A percentile compares a stretch with the other conserved stretches of the same genome.
phyloP scores from a whole-genome alignment of 2,888 invertebrate species.

The Scrobipalpa atriplicella region DNA sequence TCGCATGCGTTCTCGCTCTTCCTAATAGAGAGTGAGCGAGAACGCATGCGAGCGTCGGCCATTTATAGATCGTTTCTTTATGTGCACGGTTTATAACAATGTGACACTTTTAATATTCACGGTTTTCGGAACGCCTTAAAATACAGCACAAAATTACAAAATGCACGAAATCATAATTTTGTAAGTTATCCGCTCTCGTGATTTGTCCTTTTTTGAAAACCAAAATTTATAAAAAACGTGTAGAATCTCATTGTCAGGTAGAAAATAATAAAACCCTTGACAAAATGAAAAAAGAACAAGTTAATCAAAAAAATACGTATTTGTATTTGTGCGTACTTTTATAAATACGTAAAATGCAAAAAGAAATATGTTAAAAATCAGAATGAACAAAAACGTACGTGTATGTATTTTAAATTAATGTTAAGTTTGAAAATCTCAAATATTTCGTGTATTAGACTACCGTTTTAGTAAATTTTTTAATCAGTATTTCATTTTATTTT shows the following conservation, averaged over 20 bases:
- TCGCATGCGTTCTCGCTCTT: too few species aligned
- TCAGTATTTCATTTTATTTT: background rate
- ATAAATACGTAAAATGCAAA: background rate
- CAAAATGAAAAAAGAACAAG: background rate
- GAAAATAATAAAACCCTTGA: background rate
- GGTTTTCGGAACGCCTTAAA: too few species aligned
- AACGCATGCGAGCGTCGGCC: too few species aligned
- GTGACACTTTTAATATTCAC: too few species aligned
- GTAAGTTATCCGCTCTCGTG: background rate
- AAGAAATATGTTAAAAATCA: background rate
- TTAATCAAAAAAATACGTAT: background rate
- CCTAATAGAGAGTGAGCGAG: too few species aligned
- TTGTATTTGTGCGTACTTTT: background rate
- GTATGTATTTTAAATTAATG: background rate
- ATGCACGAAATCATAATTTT: background rate
- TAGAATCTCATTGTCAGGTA: background rate
- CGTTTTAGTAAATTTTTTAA: background rate
- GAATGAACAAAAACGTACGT: background rate
- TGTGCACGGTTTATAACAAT: too few species aligned
- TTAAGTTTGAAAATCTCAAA: background rate
- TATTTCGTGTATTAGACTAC: conserved; percentile 3
- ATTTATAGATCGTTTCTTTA: too few species aligned
- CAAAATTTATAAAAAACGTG: background rate
- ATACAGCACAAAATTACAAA: too few species aligned
- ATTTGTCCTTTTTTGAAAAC: background rate